phyloP scores from a whole-genome alignment of 1,140 invertebrate genomes.

The Lethocerus indicus region DNA sequence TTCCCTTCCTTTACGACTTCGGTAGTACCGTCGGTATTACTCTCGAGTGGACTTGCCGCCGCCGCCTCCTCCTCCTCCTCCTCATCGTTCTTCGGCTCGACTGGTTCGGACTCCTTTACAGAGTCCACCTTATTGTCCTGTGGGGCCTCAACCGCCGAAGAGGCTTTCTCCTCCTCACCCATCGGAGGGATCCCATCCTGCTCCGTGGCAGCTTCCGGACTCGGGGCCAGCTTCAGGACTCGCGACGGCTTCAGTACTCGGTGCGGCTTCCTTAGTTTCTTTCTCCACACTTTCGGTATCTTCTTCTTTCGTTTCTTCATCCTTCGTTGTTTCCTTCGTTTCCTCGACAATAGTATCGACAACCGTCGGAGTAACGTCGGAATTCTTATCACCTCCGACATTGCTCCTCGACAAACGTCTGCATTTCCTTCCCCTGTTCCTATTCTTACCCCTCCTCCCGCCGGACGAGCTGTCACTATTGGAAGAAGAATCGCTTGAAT shows the following conservation, averaged over 20 bases:
- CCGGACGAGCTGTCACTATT: too few relatives aligned
- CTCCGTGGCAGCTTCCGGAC: too few relatives aligned
- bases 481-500: too few relatives aligned
- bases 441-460: not conserved
- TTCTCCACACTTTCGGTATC: not conserved
- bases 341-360: not conserved
- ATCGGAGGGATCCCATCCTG: too few relatives aligned
- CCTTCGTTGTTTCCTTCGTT: not conserved
- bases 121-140: not conserved
- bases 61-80: not conserved
- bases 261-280: not conserved
- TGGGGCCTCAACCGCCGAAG: too few relatives aligned
- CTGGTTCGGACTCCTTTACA: not conserved
- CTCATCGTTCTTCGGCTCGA: not conserved
- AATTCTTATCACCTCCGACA: not conserved
- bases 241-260: not conserved
- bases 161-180: too few relatives aligned
- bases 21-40: not conserved
- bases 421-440: not conserved
- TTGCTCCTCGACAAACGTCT: not conserved
- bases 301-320: slow-evolving; percentile 1
- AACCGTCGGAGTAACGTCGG: not conserved
- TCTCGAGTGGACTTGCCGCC: not conserved
- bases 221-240: too few relatives aligned
- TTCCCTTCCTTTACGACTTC: too few relatives aligned